These are phyloP conservation scores for Diglossa cyanea DNA, from an alignment of 2,797 vertebrate species.

Conservation along the genomic window DNA sequence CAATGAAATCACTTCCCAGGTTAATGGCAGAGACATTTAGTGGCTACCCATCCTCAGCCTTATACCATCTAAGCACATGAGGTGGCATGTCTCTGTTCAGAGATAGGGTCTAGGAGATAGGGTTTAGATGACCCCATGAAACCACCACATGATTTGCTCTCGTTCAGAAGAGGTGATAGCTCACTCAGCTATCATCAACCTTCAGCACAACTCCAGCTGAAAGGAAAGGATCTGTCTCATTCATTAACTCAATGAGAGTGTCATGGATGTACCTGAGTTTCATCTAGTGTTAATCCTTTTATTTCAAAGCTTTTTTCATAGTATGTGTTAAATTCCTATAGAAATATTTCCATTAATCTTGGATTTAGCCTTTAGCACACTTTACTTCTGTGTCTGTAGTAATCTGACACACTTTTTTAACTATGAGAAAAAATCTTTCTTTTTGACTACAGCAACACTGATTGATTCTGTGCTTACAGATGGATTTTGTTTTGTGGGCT, in stretches of 20 bases:
- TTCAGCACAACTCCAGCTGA: not conserved
- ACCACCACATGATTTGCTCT: not conserved
- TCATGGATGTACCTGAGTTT: not conserved
- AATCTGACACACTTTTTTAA: not conserved
- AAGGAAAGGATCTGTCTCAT: not conserved
- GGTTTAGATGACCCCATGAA: not conserved
- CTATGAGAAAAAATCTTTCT: not conserved
- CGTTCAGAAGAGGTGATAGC: not conserved
- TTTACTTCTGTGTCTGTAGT: not conserved
- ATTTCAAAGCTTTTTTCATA: not conserved
- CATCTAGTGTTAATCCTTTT: not conserved
- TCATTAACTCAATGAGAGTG: not conserved
- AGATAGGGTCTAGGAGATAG: not conserved
- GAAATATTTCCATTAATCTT: not conserved
- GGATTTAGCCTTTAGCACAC: not conserved
- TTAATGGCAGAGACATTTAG: not conserved
- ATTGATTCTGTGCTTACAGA: conserved; percentile 24
- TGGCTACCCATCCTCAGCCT: not conserved
- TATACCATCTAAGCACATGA: not conserved
- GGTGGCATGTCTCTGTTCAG: not conserved
- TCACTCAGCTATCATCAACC: not conserved
- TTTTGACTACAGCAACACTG: conserved; percentile 6
- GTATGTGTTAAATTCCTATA: not conserved
- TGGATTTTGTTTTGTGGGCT: not conserved
- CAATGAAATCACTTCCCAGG: not conserved